These are phyloP conservation scores for Aplocera efformata DNA, from an alignment of 2,888 invertebrate species.

Conservation along the genomic window DNA sequence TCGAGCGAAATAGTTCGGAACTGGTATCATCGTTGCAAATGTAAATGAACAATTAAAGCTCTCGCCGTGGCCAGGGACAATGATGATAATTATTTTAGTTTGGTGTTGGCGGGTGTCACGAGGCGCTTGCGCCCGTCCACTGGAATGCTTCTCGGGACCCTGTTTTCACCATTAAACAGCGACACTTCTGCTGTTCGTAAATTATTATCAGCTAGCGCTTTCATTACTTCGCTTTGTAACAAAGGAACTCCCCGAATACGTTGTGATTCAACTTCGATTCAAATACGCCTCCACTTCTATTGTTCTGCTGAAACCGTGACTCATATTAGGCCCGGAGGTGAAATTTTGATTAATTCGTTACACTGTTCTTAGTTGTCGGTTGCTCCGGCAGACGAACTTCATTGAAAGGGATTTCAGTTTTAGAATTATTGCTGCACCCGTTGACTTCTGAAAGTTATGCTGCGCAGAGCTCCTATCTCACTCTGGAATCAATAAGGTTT, in stretches of 20 bases:
- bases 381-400: slow-evolving; percentile 53
- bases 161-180: slow-evolving; percentile 72
- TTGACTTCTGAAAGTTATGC: slow-evolving; percentile 36
- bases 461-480: slow-evolving; percentile 9
- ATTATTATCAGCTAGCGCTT: slow-evolving; percentile 78
- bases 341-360: slow-evolving; percentile 79
- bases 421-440: slow-evolving; percentile 56
- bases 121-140: slow-evolving; percentile 49
- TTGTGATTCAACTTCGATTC: slow-evolving; percentile 74
- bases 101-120: slow-evolving; percentile 73
- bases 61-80: slow-evolving; percentile 75
- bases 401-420: slow-evolving; percentile 51
- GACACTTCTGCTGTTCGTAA: slow-evolving; percentile 80
- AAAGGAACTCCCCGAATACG: slow-evolving; percentile 74
- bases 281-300: slow-evolving; percentile 62
- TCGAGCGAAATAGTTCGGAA: slow-evolving; percentile 73
- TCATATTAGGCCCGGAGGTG: slow-evolving; percentile 74
- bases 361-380: slow-evolving; percentile 62
- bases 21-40: slow-evolving; percentile 79
- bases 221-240: slow-evolving; percentile 74
- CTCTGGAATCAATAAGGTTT: neutral
- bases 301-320: slow-evolving; percentile 71
- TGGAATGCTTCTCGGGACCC: slow-evolving; percentile 74
- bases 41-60: slow-evolving; percentile 80
- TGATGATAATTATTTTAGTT: slow-evolving; percentile 81